Base-by-base conservation (phyloP, 2,888 invertebrate species). In the Cataglyphis livida region DNA sequence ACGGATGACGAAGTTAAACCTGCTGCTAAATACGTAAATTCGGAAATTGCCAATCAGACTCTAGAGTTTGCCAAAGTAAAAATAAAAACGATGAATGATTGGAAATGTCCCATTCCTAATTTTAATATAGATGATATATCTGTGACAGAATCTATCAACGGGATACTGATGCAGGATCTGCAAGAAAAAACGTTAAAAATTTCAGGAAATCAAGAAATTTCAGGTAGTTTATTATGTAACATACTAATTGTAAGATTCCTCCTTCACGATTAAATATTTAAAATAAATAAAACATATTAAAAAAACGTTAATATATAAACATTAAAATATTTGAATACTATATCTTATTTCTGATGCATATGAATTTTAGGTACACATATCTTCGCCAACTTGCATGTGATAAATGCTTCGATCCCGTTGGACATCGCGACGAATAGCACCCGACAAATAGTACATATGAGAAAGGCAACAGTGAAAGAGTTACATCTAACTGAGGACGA, bases 111-210 rank as follows among this genome's bases (percentile, higher is more conserved):
- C 1, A 54, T 88, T 21, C 88, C 91, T 18, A 90, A 85, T 51
- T 81, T 96, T 6, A 92, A 89, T 28, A 93, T 95, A 2, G 92
- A 95, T 79, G 92, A 95, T 38, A 87, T 96, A 15, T 89, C 92
- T 18, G 91, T 96, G 18, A 91, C 91, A 3, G 95, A 95, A n/a
- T 93, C 92, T 15, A 90, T 96, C 0, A 96, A 96, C 91, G 94
- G 94, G 12, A 90, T 95, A 4, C 93, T 93, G 76, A 93, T 96
- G 87, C 86, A 92, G 0, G 91, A 94, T 12, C 90, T 96, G 41
- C 84, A 95, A 35, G 93, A 95, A 74, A 94, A 95, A 85, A 94
- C 95, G 0, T 91, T 96, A 15, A 95, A 95, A 91, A 95, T 94
- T 28, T 87, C 88, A 1, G 96, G 95, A 1, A 90, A 95, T 88